These are phyloP conservation scores for Troides aeacus DNA, from an alignment of 2,888 invertebrate species.

Conservation along the genomic window DNA sequence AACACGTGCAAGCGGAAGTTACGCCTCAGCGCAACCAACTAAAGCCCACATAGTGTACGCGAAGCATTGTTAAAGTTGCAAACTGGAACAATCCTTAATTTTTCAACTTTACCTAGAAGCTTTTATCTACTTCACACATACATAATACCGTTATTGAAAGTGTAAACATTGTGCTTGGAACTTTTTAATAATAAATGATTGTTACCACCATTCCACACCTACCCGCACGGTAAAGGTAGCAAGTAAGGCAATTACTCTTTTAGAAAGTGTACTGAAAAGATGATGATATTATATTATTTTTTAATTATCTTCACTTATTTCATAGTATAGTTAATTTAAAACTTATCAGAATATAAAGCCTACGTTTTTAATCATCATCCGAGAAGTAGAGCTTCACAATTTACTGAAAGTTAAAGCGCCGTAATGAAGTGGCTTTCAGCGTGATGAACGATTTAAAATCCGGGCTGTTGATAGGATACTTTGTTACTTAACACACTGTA, in stretches of 20 bases:
- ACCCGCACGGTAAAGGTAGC: no score
- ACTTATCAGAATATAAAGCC: background rate
- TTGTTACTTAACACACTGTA: background rate
- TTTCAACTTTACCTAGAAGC: slow-evolving; percentile 3
- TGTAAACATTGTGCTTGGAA: background rate
- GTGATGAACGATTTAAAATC: slow-evolving; percentile 39
- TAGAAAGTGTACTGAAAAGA: no score
- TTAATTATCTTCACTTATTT: background rate
- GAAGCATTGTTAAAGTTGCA: slow-evolving; percentile 5
- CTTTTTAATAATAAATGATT: background rate
- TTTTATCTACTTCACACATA: background rate
- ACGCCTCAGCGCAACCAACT: slow-evolving; percentile 8
- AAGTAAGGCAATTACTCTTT: no score
- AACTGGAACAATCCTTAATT: slow-evolving; percentile 3
- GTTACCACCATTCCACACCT: no score
- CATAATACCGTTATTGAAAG: background rate
- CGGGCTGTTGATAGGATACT: background rate
- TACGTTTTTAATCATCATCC: slow-evolving; percentile 4
- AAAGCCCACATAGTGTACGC: background rate
- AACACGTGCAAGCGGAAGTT: slow-evolving; percentile 7
- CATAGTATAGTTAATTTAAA: background rate
- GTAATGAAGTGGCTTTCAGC: slow-evolving; percentile 43
- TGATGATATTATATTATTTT: no score
- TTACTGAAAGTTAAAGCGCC: slow-evolving; percentile 17
- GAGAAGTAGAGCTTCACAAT: slow-evolving; percentile 6